Conservation (phyloP, 2,888 invertebrate species). For the Pycnomerus fuliginosus region DNA sequence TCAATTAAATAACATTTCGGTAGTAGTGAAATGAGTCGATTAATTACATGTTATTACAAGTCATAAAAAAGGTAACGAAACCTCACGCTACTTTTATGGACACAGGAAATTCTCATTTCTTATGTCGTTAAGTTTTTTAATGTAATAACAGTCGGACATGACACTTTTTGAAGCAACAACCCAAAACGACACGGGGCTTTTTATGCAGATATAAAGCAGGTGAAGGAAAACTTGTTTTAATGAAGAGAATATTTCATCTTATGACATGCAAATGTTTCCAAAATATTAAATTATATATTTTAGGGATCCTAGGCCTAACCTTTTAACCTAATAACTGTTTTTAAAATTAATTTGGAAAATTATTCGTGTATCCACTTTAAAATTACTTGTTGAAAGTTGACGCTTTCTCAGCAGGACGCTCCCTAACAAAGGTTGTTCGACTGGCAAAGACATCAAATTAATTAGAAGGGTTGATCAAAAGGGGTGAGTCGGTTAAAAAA, state of each 20-base stretch:
- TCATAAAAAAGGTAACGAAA: slow-evolving; percentile 12
- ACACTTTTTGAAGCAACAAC: slow-evolving; percentile 15
- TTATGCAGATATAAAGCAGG: slow-evolving; percentile 19
- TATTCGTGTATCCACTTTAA: too few relatives aligned
- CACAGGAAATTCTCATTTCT: slow-evolving; percentile 15
- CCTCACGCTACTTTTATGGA: slow-evolving; percentile 10
- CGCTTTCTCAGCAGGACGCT: too few relatives aligned
- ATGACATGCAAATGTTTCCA: slow-evolving; percentile 16
- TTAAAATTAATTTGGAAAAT: too few relatives aligned
- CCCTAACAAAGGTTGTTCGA: too few relatives aligned
- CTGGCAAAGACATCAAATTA: too few relatives aligned
- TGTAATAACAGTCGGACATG: slow-evolving; percentile 18
- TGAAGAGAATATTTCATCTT: slow-evolving; percentile 20
- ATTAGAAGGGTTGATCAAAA: too few relatives aligned
- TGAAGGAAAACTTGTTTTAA: slow-evolving; percentile 22
- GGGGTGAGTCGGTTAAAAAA: slow-evolving; percentile 9
- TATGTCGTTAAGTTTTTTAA: slow-evolving; percentile 11
- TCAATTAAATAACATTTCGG: slow-evolving; percentile 18
- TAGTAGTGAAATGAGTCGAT: slow-evolving; percentile 12
- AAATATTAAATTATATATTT: slow-evolving; percentile 14
- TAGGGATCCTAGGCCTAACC: slow-evolving; percentile 5
- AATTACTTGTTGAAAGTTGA: too few relatives aligned
- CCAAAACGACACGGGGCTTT: slow-evolving; percentile 12
- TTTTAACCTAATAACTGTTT: too few relatives aligned
- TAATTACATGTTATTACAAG: slow-evolving; percentile 22